These are phyloP conservation scores for Theocolax elegans DNA, from an alignment of 1,140 invertebrate species.

Conservation along the genomic window DNA sequence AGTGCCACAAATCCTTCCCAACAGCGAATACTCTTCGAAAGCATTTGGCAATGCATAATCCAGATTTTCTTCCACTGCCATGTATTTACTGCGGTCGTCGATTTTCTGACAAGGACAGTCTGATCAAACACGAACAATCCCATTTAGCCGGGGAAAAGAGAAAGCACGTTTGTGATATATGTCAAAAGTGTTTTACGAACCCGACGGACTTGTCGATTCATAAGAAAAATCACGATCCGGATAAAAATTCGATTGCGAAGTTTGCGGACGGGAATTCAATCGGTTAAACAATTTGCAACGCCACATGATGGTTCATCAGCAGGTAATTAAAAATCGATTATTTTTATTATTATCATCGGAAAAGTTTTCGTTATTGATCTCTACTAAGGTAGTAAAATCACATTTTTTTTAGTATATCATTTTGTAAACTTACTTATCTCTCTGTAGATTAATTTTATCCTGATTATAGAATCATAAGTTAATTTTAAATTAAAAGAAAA, in stretches of 20 bases:
- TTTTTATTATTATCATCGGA: background rate
- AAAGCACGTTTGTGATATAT: constrained; percentile 61
- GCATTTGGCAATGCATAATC: constrained; percentile 62
- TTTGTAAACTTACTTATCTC: too few species aligned
- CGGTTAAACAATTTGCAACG: constrained; percentile 67
- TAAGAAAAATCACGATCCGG: constrained; percentile 65
- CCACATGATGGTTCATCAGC: constrained; percentile 67
- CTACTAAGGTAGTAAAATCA: too few species aligned
- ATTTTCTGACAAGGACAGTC: constrained; percentile 61
- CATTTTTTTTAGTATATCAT: too few species aligned
- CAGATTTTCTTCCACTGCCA: constrained; percentile 61
- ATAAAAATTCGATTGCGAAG: constrained; percentile 67
- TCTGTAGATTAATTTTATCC: too few species aligned
- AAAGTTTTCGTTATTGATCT: too few species aligned
- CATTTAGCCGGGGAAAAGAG: constrained; percentile 61
- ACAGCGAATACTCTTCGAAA: constrained; percentile 60
- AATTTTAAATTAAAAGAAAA: too few species aligned
- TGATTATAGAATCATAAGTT: too few species aligned
- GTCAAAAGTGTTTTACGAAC: constrained; percentile 60
- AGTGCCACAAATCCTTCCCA: constrained; percentile 64
- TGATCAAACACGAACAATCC: constrained; percentile 63
- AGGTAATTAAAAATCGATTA: constrained; percentile 61
- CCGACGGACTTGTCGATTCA: constrained; percentile 59
- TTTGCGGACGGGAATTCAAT: constrained; percentile 67
- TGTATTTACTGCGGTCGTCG: constrained; percentile 65